Evolutionary conservation across 23 tunicate genomes (phyloP), one percentile per base, ranked within the genome.

Genomic region (Halocynthia roretzi): DNA sequence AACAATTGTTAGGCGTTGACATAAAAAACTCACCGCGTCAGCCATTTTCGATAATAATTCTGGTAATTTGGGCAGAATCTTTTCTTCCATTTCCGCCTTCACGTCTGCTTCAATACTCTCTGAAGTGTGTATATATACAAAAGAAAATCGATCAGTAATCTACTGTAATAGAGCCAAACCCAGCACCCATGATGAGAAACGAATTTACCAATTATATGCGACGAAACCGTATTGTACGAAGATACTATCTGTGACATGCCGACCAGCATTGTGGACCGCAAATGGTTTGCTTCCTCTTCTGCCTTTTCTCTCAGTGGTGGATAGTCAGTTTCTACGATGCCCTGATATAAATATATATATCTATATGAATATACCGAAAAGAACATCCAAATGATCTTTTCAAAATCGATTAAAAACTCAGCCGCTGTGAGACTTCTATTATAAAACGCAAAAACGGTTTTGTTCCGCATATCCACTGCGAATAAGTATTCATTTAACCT

Each of bases 291-390:
- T 10, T 76, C 77, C 22, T 68, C 80, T 57, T 86, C 92, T 15
- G 80, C 77, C 50, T 82, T 72, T 5, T 67, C 48, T 52, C 84
- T 56, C 68, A 77, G 67, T 0, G 76, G 58, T 6, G 77, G 64
- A 58, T 80, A 86, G 8, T 86, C 80, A 57, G 74, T 66, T 8
- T 62, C 52, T 23, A 86, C 92, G 9, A 86, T 75, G 8, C 81
- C 81, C 92, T 86, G 56, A 6, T 7, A 56, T 18, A 67, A 67
- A 15, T 18, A 19, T 15, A 71, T 49, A n/a, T 51, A 12, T 71
- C 2, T 31, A 71, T 49, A 12, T 19, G 14, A 18, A 18, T 22
- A 67, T 18, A 22, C 17, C 14, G 12, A 67, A 58, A 1, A 58
- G 15, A 58, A 58, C 15, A 58, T 58, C 5, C 44, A 31, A 31